phyloP scores from a whole-genome alignment of 2,888 invertebrate species.

The Oscheius sp. region DNA sequence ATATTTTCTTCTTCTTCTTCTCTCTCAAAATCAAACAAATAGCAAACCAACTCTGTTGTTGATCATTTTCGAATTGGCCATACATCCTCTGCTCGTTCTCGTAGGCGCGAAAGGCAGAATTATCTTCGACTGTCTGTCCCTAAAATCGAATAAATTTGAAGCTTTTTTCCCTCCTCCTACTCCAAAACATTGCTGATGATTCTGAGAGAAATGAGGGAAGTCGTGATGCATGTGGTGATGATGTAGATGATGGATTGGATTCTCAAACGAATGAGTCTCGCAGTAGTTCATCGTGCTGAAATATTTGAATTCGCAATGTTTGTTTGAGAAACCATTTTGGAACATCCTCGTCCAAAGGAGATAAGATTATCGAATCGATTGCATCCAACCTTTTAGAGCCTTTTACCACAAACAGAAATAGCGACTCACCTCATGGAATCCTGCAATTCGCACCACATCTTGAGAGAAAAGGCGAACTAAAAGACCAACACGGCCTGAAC shows the following conservation, averaged over 20 bases:
- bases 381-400: too few species aligned
- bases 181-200: conserved; percentile 35
- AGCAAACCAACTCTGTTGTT: background rate
- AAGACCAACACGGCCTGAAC: conserved; percentile 1
- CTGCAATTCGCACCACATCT: conserved; percentile 6
- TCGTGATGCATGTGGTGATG: conserved; percentile 37
- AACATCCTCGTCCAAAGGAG: background rate
- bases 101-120: background rate
- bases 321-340: background rate
- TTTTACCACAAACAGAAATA: too few species aligned
- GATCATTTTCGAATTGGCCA: background rate
- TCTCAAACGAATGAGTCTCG: background rate
- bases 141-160: background rate
- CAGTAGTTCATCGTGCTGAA: background rate
- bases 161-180: conserved; percentile 10
- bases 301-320: background rate
- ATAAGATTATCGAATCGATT: too few species aligned
- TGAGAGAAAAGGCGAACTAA: background rate
- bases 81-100: background rate
- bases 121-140: background rate
- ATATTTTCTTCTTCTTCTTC: background rate
- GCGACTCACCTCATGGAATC: conserved; percentile 2
- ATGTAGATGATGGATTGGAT: conserved; percentile 29
- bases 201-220: conserved; percentile 35
- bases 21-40: background rate